phyloP scores from a whole-genome alignment of 1,140 invertebrate genomes.

The Latrodectus geometricus region DNA sequence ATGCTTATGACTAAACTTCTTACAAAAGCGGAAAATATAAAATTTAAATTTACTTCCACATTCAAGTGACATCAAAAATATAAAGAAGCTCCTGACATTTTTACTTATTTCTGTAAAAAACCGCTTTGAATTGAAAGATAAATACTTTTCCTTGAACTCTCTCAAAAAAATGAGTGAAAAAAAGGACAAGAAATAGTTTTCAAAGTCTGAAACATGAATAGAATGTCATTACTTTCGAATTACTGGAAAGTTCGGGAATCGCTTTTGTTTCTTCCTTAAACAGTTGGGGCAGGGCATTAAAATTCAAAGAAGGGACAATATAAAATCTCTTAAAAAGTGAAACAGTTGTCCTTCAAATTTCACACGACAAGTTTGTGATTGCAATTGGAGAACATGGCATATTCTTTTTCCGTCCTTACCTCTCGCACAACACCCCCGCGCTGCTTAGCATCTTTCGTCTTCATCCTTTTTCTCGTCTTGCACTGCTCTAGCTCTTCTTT shows the following conservation, averaged over 20 bases:
- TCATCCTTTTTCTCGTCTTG: background rate
- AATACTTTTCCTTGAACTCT: background rate
- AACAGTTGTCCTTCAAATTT: conserved; percentile 49
- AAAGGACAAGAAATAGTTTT: background rate
- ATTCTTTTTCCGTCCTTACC: background rate
- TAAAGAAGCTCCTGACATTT: background rate
- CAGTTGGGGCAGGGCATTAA: conserved; percentile 4
- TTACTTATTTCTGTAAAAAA: background rate
- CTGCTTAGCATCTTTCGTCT: background rate
- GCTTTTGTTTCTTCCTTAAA: conserved; percentile 10
- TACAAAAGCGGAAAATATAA: no score
- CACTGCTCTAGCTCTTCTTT: background rate
- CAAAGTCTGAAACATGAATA: background rate
- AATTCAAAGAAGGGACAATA: conserved; percentile 24
- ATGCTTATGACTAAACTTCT: no score
- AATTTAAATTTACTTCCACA: no score
- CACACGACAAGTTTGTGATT: conserved; percentile 39
- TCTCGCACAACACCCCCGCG: background rate
- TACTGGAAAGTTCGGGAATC: background rate
- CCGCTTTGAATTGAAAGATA: background rate
- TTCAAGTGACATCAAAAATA: background rate
- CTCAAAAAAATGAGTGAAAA: no score
- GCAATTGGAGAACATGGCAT: conserved; percentile 9
- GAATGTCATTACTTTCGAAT: conserved; percentile 41
- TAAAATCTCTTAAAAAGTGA: conserved; percentile 48